These are phyloP conservation scores for Cephalopholis sonnerati DNA, from an alignment of 2,113 vertebrate species.

Conservation along the genomic window DNA sequence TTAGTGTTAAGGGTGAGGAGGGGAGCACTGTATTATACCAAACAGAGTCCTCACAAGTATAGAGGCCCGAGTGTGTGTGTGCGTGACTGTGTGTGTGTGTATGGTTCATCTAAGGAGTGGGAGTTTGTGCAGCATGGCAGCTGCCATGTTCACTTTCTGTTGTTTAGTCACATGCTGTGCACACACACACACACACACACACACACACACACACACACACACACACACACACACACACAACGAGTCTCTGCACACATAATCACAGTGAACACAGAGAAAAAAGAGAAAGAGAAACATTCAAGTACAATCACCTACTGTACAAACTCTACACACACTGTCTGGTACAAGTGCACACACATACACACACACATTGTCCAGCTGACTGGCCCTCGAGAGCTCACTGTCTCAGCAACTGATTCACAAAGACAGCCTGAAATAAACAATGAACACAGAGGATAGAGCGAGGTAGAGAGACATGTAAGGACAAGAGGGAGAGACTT, in stretches of 20 bases:
- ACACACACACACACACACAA: not conserved
- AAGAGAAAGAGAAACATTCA: conserved; percentile 13
- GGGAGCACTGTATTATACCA: accelerated
- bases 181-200: conserved; percentile 27
- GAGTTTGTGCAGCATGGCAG: conserved; percentile 70
- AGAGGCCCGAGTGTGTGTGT: not conserved
- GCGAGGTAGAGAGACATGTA: not conserved
- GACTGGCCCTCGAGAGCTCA: conserved; percentile 30
- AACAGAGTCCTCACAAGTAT: conserved; percentile 11
- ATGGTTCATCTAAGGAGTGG: conserved; percentile 36
- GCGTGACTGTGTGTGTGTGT: not conserved
- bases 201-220: conserved; percentile 6
- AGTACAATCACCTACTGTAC: conserved; percentile 33
- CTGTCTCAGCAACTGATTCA: conserved; percentile 36
- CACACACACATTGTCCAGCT: not conserved
- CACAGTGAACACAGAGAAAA: not conserved
- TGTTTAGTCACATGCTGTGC: conserved; percentile 61
- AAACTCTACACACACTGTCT: conserved; percentile 17
- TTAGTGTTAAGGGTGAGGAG: not conserved
- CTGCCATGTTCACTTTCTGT: conserved; percentile 70
- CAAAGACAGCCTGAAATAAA: conserved; percentile 42
- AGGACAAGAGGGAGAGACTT: not conserved
- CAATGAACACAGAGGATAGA: conserved; percentile 13
- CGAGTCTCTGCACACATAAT: not conserved
- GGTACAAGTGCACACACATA: conserved; percentile 1